Base-by-base conservation (phyloP, 2,113 vertebrate species). In the Rhizomys pruinosus region DNA sequence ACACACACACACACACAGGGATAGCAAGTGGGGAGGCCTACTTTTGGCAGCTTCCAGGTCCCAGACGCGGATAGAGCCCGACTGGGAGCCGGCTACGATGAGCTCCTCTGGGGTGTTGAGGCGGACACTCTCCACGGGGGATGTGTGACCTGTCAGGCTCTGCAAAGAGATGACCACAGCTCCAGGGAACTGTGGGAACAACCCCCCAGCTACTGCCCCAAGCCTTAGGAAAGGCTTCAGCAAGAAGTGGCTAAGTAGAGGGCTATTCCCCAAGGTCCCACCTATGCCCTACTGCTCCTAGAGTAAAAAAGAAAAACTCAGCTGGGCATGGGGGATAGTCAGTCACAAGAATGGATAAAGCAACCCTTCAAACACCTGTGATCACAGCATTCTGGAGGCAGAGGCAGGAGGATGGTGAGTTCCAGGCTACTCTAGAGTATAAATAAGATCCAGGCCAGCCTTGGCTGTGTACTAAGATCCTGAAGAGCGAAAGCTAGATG, bases 21-120 rank as follows among this genome's bases (percentile, higher is more conserved):
- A 12, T 29, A 17, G 73, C 1, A 13, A 74, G 76, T 5, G 1
- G 1, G 0, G 16, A 73, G n/a, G 95, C 99, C 94, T 98, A 99
- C 99, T 99, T 98, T 99, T 99, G 80, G 99, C 99, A 94, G 99
- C 99, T 98, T 99, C 99, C 98, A 99, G 98, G 96, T 99, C 99
- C 99, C 99, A 99, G 80, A 99, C 98, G 4, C 99, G 98, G 95
- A 99, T 98, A 59, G 99, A 99, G 52, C 99, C 99, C 0, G 99
- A 99, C 95, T 99, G 99, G 8, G 99, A 99, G 23, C 99, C 99
- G 0, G 99, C 99, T 34, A 99, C 99, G 7, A 99, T 99, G 95
- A 99, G 99, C 87, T 99, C 99, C 97, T 99, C 99, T 0, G 98
- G 98, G 0, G 92, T 95, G 90, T 98, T 99, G 97, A 99, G 99